Base-by-base conservation (phyloP, 92 coral and sea anemone genomes). In the Diadumene lineata region DNA sequence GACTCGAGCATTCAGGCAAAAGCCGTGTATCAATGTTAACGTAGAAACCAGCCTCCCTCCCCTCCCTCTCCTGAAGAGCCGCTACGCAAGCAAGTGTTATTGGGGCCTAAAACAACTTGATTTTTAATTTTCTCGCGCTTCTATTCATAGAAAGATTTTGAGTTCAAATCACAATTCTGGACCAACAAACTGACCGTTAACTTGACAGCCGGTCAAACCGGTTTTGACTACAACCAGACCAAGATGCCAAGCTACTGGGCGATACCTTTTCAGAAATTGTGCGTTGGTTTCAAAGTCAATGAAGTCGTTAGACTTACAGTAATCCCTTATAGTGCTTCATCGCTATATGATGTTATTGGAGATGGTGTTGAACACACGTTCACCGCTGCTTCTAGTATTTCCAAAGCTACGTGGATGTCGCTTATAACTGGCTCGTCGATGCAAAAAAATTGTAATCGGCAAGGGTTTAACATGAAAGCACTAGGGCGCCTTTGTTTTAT, bases 241-340 rank as follows among this genome's bases (percentile, higher is more conserved):
- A 88, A 88, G 73, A 73, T 84, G 31, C 76, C 86, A 31, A 69
- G 89, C 38, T 88, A 83, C 76, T 84, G 86, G 92, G 73, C 64
- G 16, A 78, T 79, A 34, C 63, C 92, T 26, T 75, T 87, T 43
- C 68, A 56, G 34, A 71, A 78, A 46, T 64, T 88, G 56, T 88
- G 92, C 72, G 74, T 88, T 55, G 93, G 92, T 43, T 78, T 88
- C 86, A 75, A 60, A 57, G 81, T 66, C 16, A 64, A 76, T 31
- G 84, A 58, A 48, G 65, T 34, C 19, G 9, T 56, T 22, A 64
- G 43, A 38, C 81, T 79, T 75, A 61, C 77, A 22, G 34, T 26
- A 16, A 50, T 88, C 3, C 29, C 87, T 48, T 72, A 80, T 75
- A 25, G 31, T 43, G 87, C 86, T 23, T 74, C 69, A 34, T 88